Conservation (phyloP, 1,140 invertebrate genomes). For the Aphidius gifuensis region DNA sequence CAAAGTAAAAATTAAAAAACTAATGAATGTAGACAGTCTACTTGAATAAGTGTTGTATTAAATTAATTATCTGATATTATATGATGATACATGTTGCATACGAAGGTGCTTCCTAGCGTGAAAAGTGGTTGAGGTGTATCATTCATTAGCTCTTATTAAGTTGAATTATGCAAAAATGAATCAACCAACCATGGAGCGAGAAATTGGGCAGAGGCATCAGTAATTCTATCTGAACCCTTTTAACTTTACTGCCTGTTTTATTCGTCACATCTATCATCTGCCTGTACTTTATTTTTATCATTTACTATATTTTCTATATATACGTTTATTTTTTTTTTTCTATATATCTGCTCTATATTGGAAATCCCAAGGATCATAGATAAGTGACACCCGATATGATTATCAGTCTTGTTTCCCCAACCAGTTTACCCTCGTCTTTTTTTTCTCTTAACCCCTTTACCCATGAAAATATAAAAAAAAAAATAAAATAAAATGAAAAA, state of each 20-base stretch:
- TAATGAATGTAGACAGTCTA: too few species aligned
- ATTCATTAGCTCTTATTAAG: constrained; percentile 46
- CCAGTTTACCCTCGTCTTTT: not conserved
- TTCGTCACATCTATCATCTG: not conserved
- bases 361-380: constrained; percentile 1
- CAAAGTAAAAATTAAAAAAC: too few species aligned
- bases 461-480: too few species aligned
- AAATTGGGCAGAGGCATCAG: constrained; percentile 29
- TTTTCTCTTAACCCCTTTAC: not conserved
- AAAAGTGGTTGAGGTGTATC: constrained; percentile 32
- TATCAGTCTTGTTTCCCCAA: constrained; percentile 9
- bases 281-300: not conserved
- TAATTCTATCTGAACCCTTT: not conserved
- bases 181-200: constrained; percentile 30
- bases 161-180: constrained; percentile 47
- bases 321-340: too few species aligned
- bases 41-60: constrained; percentile 32
- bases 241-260: constrained; percentile 2
- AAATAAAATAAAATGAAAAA: too few species aligned
- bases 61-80: constrained; percentile 39
- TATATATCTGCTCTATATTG: not conserved
- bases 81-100: not conserved
- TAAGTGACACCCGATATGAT: constrained; percentile 22
- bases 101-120: too few species aligned
- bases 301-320: too few species aligned